Conservation (phyloP, 2,888 invertebrate species). For the Stictocephala bisonia region DNA sequence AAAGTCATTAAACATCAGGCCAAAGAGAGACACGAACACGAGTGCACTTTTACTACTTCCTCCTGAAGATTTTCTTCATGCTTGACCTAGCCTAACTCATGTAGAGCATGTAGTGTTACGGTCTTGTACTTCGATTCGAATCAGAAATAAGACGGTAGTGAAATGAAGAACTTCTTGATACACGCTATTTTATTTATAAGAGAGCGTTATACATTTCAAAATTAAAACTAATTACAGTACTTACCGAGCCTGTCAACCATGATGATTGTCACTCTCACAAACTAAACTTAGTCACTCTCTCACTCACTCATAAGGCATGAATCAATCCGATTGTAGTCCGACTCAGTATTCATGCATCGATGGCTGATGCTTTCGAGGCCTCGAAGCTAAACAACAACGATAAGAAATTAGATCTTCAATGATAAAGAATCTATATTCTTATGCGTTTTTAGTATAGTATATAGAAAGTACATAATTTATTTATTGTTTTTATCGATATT, state of each 20-base stretch:
- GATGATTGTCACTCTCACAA: slow-evolving; percentile 65
- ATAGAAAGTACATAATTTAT: no score
- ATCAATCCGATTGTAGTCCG: not conserved
- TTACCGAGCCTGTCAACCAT: slow-evolving; percentile 74
- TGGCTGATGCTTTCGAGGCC: no score
- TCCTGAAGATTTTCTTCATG: slow-evolving; percentile 14
- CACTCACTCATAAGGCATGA: not conserved
- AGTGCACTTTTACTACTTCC: not conserved
- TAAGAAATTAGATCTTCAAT: no score
- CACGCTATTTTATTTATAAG: not conserved
- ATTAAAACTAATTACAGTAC: slow-evolving; percentile 61
- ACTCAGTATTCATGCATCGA: not conserved
- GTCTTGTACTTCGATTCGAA: not conserved
- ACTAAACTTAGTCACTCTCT: slow-evolving; percentile 24
- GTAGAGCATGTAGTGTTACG: slow-evolving; percentile 22
- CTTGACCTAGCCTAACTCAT: slow-evolving; percentile 47
- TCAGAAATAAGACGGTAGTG: not conserved
- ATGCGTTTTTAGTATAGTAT: no score
- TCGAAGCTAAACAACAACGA: no score
- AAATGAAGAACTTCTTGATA: not conserved
- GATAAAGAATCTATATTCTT: no score
- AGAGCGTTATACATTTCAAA: not conserved
- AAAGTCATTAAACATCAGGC: no score
- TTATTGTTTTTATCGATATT: no score
- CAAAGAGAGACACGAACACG: no score